Percentiles rank a stretch among this genome's conserved stretches.
Evolutionary conservation across 2,113 vertebrate species (phyloP).

Genomic region (Strix aluco): DNA sequence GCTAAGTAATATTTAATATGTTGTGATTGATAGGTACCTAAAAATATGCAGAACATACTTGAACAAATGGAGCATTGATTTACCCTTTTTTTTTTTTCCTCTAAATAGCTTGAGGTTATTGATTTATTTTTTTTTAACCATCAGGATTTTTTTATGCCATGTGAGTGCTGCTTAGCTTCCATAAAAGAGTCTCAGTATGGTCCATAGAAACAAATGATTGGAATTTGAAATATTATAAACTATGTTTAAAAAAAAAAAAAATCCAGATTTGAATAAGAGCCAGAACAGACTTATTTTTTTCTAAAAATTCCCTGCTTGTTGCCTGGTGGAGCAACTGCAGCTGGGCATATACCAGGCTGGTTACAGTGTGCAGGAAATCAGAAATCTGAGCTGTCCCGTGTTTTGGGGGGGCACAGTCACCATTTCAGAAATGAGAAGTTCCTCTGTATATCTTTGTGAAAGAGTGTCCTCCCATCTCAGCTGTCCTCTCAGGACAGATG

Average conservation of each 20-base stretch:
- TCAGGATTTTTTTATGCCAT: background rate
- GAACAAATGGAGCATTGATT: constrained; percentile 19
- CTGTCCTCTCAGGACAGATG: fast-evolving
- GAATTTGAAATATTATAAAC: background rate
- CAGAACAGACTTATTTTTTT: constrained; percentile 19
- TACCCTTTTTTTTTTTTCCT: background rate
- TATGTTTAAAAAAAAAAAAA: background rate
- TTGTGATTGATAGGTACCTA: background rate
- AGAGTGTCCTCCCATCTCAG: background rate
- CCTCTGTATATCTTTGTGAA: background rate
- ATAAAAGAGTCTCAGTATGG: background rate
- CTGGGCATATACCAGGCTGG: background rate
- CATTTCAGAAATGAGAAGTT: background rate
- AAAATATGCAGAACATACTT: constrained; percentile 1
- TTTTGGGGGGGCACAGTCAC: background rate
- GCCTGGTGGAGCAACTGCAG: background rate
- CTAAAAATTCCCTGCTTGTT: background rate
- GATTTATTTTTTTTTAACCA: background rate
- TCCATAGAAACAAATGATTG: background rate
- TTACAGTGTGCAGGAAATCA: background rate
- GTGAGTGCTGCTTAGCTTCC: background rate
- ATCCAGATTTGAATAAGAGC: background rate
- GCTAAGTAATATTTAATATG: background rate
- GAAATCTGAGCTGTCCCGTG: background rate
- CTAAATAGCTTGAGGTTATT: background rate